Evolutionary conservation across 1,140 invertebrate species (phyloP), one percentile per base, ranked within the genome.

Genomic region (Drosophila pseudoananassae): DNA sequence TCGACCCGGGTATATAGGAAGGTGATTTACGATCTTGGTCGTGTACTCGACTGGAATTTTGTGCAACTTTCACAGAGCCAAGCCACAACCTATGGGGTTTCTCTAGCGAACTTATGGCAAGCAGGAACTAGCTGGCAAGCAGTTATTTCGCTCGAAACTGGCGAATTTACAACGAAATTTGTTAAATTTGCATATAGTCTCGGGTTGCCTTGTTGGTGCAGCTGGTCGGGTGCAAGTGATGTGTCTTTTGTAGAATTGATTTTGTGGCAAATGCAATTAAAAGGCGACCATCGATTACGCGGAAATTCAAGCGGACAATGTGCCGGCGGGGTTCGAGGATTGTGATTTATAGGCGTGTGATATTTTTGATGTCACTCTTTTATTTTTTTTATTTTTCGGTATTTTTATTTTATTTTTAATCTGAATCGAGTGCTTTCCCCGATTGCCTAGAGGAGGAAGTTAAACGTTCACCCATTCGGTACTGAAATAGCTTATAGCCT

Each of bases 241-340:
- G 70, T 50, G 33, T 4, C 0, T 43, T 56, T 51, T 43, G 59
- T 57, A 33, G 53, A 64, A 61, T 83, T 83, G 88, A 89, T 88
- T 89, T 36, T 83, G 84, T 88, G 88, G 78, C 89, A 70, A 88
- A 88, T 79, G 84, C 75, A 88, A 88, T 88, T 83, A 88, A 88
- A 88, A 64, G 61, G 60, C 47, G 61, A 50, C 72, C 80, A 89
- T 88, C 79, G 89, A 88, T 88, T 89, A 89, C 78, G 75, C 64
- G 76, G 79, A 78, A 87, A 83, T 83, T 45, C 78, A 50, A 69
- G 57, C 66, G 58, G 77, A 57, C 58, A 51, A 72, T 52, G 78
- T 60, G 57, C 53, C 36, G 68, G 49, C 33, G 51, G 53, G 23
- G 6, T 6, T 27, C 25, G 6, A 38, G 47, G 49, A 79, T 76